Conservation (phyloP, 2,888 invertebrate genomes). For the Drosophila mercatorum region DNA sequence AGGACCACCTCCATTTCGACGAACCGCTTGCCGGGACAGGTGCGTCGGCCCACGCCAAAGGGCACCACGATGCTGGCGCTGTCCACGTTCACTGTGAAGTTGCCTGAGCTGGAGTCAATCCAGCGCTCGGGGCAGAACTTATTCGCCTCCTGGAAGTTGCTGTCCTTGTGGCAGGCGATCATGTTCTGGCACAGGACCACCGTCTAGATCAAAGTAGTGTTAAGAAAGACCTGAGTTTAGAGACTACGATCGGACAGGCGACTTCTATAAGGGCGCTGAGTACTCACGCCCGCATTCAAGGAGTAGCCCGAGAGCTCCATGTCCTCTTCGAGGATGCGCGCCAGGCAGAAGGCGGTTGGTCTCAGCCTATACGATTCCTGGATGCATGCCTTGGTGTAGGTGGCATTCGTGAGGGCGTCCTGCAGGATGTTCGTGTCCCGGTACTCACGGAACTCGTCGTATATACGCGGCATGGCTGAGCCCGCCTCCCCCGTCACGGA, state of each 20-base stretch:
- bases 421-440: constrained; percentile 86
- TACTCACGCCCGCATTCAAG: constrained; percentile 89
- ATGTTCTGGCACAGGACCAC: constrained; percentile 93
- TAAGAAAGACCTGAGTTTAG: constrained; percentile 3
- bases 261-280: not conserved
- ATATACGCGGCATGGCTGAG: constrained; percentile 88
- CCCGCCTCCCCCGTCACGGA: constrained; percentile 88
- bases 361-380: constrained; percentile 88
- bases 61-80: constrained; percentile 89
- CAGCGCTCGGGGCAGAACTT: constrained; percentile 92
- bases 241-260: not conserved
- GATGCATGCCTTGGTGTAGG: constrained; percentile 91
- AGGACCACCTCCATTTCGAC: constrained; percentile 91
- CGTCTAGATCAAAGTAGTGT: constrained; percentile 85
- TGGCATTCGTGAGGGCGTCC: constrained; percentile 88
- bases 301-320: constrained; percentile 89
- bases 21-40: constrained; percentile 94
- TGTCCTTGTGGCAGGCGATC: constrained; percentile 91
- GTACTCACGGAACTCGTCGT: constrained; percentile 87
- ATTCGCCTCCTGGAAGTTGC: constrained; percentile 90
- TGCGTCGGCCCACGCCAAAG: constrained; percentile 91
- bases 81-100: constrained; percentile 83
- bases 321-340: constrained; percentile 90
- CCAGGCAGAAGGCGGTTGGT: constrained; percentile 92
- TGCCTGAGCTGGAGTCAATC: constrained; percentile 85